These are phyloP conservation scores for Drosophila serrata DNA, from an alignment of 1,140 invertebrate genomes.

Conservation along the genomic window DNA sequence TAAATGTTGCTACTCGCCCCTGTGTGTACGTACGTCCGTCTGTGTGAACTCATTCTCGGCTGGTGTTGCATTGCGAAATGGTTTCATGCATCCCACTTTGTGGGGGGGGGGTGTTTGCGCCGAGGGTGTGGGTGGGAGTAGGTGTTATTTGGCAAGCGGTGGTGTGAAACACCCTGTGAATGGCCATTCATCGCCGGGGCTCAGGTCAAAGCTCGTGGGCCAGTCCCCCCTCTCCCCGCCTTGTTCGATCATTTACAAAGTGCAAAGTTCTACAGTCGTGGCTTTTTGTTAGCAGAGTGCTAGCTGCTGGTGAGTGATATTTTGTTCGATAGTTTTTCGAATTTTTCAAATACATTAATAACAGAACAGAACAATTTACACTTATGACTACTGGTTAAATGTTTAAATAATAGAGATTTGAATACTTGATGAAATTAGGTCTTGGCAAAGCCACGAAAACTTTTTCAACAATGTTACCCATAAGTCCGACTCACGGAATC, in stretches of 20 bases:
- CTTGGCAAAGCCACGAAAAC: no score
- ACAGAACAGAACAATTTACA: no score
- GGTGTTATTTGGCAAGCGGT: slow-evolving; percentile 8
- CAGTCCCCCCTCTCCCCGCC: slow-evolving; percentile 9
- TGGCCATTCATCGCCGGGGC: slow-evolving; percentile 19
- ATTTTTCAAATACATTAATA: not conserved
- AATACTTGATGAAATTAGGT: no score
- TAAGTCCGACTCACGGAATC: no score
- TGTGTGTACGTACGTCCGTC: slow-evolving; percentile 13
- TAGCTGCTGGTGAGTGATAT: not conserved
- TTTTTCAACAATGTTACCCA: no score
- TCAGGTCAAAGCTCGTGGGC: slow-evolving; percentile 19
- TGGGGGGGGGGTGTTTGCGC: slow-evolving; percentile 4
- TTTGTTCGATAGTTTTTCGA: not conserved
- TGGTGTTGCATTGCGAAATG: slow-evolving; percentile 62
- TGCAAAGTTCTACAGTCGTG: slow-evolving; percentile 13
- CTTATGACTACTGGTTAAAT: no score
- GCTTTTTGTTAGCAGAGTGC: not conserved
- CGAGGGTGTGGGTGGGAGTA: slow-evolving; percentile 2
- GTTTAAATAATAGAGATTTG: no score
- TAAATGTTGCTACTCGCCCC: slow-evolving; percentile 50
- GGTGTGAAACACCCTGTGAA: slow-evolving; percentile 36
- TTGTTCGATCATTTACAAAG: slow-evolving; percentile 40
- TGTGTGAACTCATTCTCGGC: slow-evolving; percentile 30
- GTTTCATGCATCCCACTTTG: slow-evolving; percentile 38